Evolutionary conservation across 2,113 vertebrate species (phyloP), one percentile per base, ranked within the genome.

Genomic region (Muntiacus muntjak): DNA sequence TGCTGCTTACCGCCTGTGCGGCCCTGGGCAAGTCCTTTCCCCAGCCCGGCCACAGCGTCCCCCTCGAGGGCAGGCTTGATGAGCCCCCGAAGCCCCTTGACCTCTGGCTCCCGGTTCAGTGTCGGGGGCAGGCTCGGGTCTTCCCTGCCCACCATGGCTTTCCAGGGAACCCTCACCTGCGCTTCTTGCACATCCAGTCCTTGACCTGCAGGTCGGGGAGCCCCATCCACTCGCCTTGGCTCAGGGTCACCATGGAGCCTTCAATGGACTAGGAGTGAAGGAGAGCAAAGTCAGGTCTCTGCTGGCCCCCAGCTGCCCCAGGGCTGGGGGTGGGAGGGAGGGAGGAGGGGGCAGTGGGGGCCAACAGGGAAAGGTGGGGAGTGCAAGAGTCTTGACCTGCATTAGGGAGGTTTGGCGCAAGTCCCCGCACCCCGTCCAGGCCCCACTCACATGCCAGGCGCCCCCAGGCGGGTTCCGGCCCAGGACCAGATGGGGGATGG

Each of bases 211-310:
- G 98, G 87, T 99, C 99, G 2, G 99, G 99, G 1, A 99, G 99
- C 36, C 99, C 99, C 99, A 99, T 99, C 99, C 99, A 99, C 91
- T 99, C 98, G 6, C 99, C 99, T 54, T 94, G 99, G 97, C 99
- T 99, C 84, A 99, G 97, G 11, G 99, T 99, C 94, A 99, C 90
- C 99, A 99, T 99, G 40, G 99, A 99, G 36, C 99, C 99, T 55
- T 99, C 99, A 0, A 99, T 99, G 78, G 98, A 98, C 99, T 99
- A 89, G 1, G 5, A 88, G 40, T 14, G 74, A 83, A 87, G 30
- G 45, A 1, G 9, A 9, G 28, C 28, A 45, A 14, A 57, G 57
- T 67, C 25, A 2, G 74, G n/a, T 36, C 50, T 21, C 26, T 15
- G 26, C 28, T 4, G 11, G n/a, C 6, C 21, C 67, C 50, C 8